Conservation (phyloP, 2,113 vertebrate genomes). For the Thryonomys swinderianus region DNA sequence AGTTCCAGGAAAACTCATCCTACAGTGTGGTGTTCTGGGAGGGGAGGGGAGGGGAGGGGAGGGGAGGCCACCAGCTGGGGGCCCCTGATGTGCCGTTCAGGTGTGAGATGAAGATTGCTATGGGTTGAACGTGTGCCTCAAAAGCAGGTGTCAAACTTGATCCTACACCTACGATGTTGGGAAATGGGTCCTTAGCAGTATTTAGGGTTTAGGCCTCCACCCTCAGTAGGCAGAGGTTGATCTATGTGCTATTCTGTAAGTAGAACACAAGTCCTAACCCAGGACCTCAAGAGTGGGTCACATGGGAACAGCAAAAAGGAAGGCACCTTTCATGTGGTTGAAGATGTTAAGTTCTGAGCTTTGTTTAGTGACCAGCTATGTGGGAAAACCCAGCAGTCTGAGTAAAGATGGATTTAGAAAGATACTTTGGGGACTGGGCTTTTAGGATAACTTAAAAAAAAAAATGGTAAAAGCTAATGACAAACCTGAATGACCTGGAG, state of each 20-base stretch:
- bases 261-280: neutral
- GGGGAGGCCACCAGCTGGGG: neutral
- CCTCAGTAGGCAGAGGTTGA: no score
- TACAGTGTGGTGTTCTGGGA: neutral
- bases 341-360: neutral
- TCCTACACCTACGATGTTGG: no score
- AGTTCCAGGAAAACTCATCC: neutral
- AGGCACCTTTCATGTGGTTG: fast-evolving
- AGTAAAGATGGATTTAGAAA: neutral
- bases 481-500: neutral
- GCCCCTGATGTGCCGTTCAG: neutral
- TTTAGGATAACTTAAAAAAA: neutral
- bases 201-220: neutral
- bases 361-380: fast-evolving
- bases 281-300: neutral
- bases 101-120: neutral
- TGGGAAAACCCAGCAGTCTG: neutral
- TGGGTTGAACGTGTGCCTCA: no score
- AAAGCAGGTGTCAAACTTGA: neutral
- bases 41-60: neutral
- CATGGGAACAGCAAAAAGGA: neutral
- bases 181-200: neutral
- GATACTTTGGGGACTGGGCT: neutral
- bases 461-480: neutral
- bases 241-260: neutral